Percentiles rank a stretch among this genome's conserved stretches.
Conservation (phyloP, 2,797 vertebrate species). For the Xenopus petersii region DNA sequence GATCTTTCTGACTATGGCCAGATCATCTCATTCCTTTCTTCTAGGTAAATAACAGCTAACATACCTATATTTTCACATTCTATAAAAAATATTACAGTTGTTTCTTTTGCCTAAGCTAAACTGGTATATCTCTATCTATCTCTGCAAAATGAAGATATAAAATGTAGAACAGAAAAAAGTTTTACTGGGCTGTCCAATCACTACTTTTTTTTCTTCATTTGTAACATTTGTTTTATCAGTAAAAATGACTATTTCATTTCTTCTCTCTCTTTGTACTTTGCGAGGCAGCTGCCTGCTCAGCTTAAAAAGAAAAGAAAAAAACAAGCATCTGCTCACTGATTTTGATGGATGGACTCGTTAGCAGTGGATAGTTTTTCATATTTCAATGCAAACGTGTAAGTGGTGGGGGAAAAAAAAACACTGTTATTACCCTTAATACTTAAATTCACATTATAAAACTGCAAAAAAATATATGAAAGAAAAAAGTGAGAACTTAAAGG, state of each 20-base stretch:
- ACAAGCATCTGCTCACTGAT: slow-evolving; percentile 42
- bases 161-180: too few species aligned
- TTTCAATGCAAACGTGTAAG: slow-evolving; percentile 36
- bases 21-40: too few species aligned
- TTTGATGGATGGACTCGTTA: slow-evolving; percentile 46
- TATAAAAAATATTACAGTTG: too few species aligned
- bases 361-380: slow-evolving; percentile 47
- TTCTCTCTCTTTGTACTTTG: slow-evolving; percentile 14
- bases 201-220: too few species aligned
- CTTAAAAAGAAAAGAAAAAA: slow-evolving; percentile 13
- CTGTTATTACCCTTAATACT: slow-evolving; percentile 37
- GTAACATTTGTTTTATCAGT: slow-evolving; percentile 22
- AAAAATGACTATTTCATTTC: slow-evolving; percentile 22
- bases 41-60: too few species aligned
- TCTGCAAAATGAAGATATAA: too few species aligned
- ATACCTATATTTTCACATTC: too few species aligned
- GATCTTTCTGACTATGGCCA: too few species aligned
- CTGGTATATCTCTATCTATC: too few species aligned
- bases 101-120: too few species aligned
- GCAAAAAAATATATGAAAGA: slow-evolving; percentile 10
- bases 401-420: background rate
- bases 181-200: too few species aligned
- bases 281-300: slow-evolving; percentile 10
- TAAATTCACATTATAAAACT: slow-evolving; percentile 5
- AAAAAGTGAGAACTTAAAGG: background rate